These are phyloP conservation scores for Dryococelus australis DNA, from an alignment of 2,888 invertebrate species.

Conservation along the genomic window DNA sequence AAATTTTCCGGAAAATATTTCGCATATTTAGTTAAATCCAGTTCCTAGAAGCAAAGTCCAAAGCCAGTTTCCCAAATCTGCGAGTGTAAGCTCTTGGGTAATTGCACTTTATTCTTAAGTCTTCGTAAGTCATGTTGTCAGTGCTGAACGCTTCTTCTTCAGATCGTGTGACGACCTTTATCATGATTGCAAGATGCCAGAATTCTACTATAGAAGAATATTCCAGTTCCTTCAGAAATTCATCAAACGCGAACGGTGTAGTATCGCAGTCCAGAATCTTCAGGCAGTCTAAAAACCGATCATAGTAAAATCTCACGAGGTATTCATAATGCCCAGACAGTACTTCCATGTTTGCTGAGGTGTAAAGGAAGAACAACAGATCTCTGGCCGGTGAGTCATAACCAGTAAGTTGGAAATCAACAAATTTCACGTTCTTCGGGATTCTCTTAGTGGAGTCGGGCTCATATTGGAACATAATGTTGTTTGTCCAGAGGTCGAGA, in stretches of 20 bases:
- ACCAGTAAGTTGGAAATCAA: too few species aligned
- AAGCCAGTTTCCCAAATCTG: neutral
- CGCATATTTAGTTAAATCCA: neutral
- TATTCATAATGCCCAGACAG: constrained; percentile 54
- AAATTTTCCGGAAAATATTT: too few species aligned
- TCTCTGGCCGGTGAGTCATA: too few species aligned
- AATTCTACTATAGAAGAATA: neutral
- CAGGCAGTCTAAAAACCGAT: constrained; percentile 52
- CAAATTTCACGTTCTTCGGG: too few species aligned
- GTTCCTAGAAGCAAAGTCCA: neutral
- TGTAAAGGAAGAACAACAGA: too few species aligned
- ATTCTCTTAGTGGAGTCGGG: too few species aligned
- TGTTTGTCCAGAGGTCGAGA: too few species aligned
- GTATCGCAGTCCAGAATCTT: constrained; percentile 50
- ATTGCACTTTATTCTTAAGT: too few species aligned
- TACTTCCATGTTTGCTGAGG: constrained; percentile 53
- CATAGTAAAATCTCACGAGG: constrained; percentile 54
- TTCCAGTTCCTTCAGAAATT: constrained; percentile 25
- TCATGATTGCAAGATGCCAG: neutral
- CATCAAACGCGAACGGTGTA: constrained; percentile 46
- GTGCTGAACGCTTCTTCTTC: neutral
- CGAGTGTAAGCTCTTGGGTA: too few species aligned
- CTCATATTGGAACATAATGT: too few species aligned
- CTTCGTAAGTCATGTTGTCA: neutral
- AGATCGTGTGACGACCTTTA: neutral